Base-by-base conservation (phyloP, 2,797 vertebrate species). In the Tokudaia muenninki region DNA sequence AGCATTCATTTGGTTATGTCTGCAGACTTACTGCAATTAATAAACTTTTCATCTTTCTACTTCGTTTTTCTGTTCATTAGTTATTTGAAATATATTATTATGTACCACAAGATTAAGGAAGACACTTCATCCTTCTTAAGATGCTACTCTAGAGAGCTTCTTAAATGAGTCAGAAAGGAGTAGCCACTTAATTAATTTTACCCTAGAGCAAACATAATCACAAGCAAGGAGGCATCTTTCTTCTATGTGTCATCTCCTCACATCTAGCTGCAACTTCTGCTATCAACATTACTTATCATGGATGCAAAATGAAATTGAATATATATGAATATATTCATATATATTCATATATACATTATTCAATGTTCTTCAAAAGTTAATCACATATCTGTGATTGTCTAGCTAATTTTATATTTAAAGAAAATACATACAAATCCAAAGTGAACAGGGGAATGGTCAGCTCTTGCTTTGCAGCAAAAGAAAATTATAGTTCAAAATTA, bases 1-100 rank as follows among this genome's bases (percentile, higher is more conserved):
- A 67, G 4, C 3, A 57, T 87, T 89, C 34, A 21, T 3, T 59
- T 96, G 6, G 31, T 26, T 63, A 12, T 47, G 86, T 92, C 41
- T 77, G 31, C 77, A 6, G 24, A 55, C 12, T 81, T 83, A 55
- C 4, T 29, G 59, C 55, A n/a, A 26, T 77, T 55, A 61, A 50
- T 89, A 57, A 63, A 96, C 47, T 24, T 22, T 61, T 78, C 16
- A 89, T n/a, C 26, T 3, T 87, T 83, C n/a, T 83, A 17, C 5
- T 67, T 63, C 16, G 87, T 90, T 55, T 82, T 87, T 92, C 31
- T 87, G 10, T 78, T 79, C 37, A 59, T 78, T 79, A 26, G 59
- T 44, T 95, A 41, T 52, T 91, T 95, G 47, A 74, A 82, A 88
- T 90, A 81, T 61, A 57, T 77, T 82, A 59, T 34, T 87, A 21